phyloP scores from a whole-genome alignment of 2,113 vertebrate genomes.

The Bos javanicus region DNA sequence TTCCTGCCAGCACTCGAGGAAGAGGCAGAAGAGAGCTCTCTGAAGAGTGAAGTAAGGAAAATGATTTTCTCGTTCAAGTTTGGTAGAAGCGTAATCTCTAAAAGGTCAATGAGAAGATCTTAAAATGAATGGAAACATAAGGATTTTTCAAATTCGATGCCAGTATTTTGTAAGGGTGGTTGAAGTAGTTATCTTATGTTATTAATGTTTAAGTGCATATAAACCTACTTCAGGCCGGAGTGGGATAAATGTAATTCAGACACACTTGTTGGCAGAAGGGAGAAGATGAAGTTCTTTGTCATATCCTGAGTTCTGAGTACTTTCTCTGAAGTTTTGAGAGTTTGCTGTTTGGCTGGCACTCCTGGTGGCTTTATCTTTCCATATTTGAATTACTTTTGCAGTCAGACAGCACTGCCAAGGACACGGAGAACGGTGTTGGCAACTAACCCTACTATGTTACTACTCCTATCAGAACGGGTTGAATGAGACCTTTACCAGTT shows the following conservation, averaged over 20 bases:
- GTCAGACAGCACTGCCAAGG: neutral
- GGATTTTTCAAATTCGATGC: neutral
- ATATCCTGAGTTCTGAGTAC: neutral
- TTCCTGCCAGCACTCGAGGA: slow-evolving; percentile 81
- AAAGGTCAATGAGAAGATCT: slow-evolving; percentile 14
- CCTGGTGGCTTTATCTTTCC: neutral
- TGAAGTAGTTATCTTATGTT: neutral
- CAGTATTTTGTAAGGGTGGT: neutral
- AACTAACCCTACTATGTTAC: neutral
- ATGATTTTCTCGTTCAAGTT: neutral
- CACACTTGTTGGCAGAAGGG: too few relatives aligned
- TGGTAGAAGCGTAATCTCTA: neutral
- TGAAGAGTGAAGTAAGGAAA: slow-evolving; percentile 76
- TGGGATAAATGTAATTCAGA: neutral
- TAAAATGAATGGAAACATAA: neutral
- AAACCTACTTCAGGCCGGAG: neutral
- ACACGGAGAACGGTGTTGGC: neutral
- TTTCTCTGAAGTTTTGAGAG: neutral
- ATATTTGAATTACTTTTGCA: neutral
- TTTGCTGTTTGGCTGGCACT: neutral
- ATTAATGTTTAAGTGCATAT: neutral
- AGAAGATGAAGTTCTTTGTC: neutral
- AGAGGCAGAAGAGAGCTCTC: slow-evolving; percentile 80
- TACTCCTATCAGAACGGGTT: neutral
- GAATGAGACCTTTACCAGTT: neutral